phyloP scores from a whole-genome alignment of 1,140 invertebrate species.

The Hycleus cichorii region DNA sequence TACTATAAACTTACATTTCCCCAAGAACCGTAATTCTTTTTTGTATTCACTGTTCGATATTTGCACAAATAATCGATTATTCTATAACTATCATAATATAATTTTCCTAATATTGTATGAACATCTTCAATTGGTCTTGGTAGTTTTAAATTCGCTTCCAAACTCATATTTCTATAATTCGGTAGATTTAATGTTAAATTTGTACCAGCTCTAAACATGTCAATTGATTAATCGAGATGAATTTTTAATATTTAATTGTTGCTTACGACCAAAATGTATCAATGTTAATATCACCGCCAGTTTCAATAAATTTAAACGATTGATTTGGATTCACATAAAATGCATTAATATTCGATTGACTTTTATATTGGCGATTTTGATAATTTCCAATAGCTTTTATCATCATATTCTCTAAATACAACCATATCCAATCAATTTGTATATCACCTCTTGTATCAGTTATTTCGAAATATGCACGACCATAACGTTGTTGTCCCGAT shows the following conservation, averaged over 20 bases:
- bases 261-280: constrained; percentile 46
- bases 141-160: constrained; percentile 48
- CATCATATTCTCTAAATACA: constrained; percentile 43
- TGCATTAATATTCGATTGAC: constrained; percentile 30
- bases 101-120: constrained; percentile 49
- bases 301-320: constrained; percentile 42
- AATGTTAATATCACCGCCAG: constrained; percentile 48
- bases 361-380: constrained; percentile 28
- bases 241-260: too few relatives aligned
- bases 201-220: constrained; percentile 42
- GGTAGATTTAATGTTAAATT: constrained; percentile 48
- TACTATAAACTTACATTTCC: constrained; percentile 26
- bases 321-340: constrained; percentile 47
- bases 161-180: constrained; percentile 44
- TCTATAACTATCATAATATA: constrained; percentile 36
- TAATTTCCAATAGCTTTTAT: constrained; percentile 39
- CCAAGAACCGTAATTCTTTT: constrained; percentile 25
- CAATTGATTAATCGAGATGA: neutral
- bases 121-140: constrained; percentile 52
- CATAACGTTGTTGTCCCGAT: constrained; percentile 9
- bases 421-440: constrained; percentile 31
- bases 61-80: constrained; percentile 31
- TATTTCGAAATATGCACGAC: constrained; percentile 20
- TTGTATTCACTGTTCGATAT: constrained; percentile 24
- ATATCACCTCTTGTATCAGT: constrained; percentile 27